Conservation (phyloP, 2,113 vertebrate genomes). For the Isurus oxyrinchus region DNA sequence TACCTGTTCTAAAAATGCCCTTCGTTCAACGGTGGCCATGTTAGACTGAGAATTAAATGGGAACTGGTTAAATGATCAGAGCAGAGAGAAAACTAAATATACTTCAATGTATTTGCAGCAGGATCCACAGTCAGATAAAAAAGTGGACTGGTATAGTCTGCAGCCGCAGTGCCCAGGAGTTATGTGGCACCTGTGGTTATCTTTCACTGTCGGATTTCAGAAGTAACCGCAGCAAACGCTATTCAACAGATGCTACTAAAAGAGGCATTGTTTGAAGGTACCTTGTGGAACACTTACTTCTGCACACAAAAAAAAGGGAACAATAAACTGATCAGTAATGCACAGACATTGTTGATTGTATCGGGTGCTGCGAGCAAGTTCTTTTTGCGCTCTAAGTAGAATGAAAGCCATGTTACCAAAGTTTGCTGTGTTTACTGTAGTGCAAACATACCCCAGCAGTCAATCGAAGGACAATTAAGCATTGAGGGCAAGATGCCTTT, state of each 20-base stretch:
- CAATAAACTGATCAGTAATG: neutral
- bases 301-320: too few species aligned
- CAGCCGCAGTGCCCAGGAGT: neutral
- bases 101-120: neutral
- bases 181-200: neutral
- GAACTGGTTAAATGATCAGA: neutral
- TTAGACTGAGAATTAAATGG: neutral
- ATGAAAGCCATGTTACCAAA: neutral
- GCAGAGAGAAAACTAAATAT: neutral
- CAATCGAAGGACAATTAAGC: neutral
- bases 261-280: neutral
- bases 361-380: neutral
- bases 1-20: neutral
- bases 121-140: neutral
- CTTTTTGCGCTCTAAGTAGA: neutral
- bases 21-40: neutral
- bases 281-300: neutral
- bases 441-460: neutral
- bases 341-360: neutral
- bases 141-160: neutral
- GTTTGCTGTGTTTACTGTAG: neutral
- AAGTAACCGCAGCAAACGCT: neutral
- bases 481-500: neutral
- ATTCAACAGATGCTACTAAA: neutral
- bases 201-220: neutral